Base-by-base conservation (phyloP, 2,113 vertebrate species). In the Perca schrenkii region DNA sequence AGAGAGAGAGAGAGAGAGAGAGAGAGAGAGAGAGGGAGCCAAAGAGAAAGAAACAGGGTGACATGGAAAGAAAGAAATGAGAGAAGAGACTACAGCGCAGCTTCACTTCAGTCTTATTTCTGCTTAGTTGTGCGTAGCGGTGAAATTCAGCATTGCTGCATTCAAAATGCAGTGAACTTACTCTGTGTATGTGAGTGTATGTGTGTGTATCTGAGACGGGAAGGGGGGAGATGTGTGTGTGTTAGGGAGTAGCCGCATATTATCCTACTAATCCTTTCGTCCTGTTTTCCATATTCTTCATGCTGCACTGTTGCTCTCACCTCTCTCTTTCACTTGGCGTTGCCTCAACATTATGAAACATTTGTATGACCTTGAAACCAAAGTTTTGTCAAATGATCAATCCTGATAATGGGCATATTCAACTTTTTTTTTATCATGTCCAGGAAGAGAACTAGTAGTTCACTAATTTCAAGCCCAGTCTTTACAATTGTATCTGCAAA, bases 81-180 rank as follows among this genome's bases (percentile, higher is more conserved):
- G 36, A 58, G 31, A 56, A 70, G 56, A 36, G 21, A n/a, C 10
- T 17, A 15, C 21, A 78, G 31, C 52, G 5, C 53, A 66, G 70
- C 14, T 67, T 57, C 43, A 83, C 86, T 85, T 79, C 53, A 88
- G 36, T 77, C 62, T 81, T 28, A 85, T 89, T 87, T 77, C 67
- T 82, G 60, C 80, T 68, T 64, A 52, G 64, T 52, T 77, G 78
- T 71, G 74, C 43, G n/a, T 76, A 69, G 61, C 49, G 58, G n/a
- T 50, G 57, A 79, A 70, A 84, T 57, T 76, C 73, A 71, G 73
- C 64, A 31, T 50, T 77, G 68, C 80, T 86, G 65, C 61, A 76
- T 69, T 80, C 50, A 17, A 61, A 60, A 65, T 72, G 63, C 61
- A 64, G 43, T 31, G 50, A 46, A 21, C 22, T 79, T 28, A 10